These are phyloP conservation scores for Callospermophilus lateralis DNA, from an alignment of 2,113 vertebrate genomes.

Conservation along the genomic window DNA sequence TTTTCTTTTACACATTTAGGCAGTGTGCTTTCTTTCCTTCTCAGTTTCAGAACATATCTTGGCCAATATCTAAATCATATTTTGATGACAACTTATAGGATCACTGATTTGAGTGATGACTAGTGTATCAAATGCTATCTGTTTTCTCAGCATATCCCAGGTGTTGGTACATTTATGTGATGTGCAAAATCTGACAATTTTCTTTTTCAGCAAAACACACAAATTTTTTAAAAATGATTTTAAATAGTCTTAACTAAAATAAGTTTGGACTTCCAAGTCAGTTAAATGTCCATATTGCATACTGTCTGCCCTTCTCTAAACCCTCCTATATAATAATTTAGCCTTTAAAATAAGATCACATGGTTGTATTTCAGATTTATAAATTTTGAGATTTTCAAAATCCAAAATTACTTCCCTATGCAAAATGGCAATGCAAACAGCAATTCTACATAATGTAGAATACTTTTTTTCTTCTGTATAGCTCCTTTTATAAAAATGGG, in stretches of 20 bases:
- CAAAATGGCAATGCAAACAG: constrained; percentile 82
- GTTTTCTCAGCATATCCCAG: constrained; percentile 68
- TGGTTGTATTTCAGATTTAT: constrained; percentile 81
- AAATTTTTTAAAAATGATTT: constrained; percentile 77
- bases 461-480: constrained; percentile 76
- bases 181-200: constrained; percentile 77
- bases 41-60: constrained; percentile 69
- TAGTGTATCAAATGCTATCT: constrained; percentile 61
- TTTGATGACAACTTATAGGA: constrained; percentile 49
- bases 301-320: constrained; percentile 77
- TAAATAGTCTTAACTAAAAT: constrained; percentile 80
- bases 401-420: constrained; percentile 83
- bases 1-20: constrained; percentile 84
- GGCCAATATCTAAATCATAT: constrained; percentile 67
- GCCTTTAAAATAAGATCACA: constrained; percentile 74
- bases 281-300: constrained; percentile 85
- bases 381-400: constrained; percentile 86
- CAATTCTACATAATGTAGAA: constrained; percentile 82
- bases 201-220: constrained; percentile 81
- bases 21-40: constrained; percentile 82
- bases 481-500: constrained; percentile 86
- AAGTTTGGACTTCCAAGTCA: constrained; percentile 82
- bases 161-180: constrained; percentile 68
- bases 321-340: constrained; percentile 58
- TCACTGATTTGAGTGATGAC: constrained; percentile 65